These are phyloP conservation scores for Passer domesticus DNA, from an alignment of 2,113 vertebrate species.

Conservation along the genomic window DNA sequence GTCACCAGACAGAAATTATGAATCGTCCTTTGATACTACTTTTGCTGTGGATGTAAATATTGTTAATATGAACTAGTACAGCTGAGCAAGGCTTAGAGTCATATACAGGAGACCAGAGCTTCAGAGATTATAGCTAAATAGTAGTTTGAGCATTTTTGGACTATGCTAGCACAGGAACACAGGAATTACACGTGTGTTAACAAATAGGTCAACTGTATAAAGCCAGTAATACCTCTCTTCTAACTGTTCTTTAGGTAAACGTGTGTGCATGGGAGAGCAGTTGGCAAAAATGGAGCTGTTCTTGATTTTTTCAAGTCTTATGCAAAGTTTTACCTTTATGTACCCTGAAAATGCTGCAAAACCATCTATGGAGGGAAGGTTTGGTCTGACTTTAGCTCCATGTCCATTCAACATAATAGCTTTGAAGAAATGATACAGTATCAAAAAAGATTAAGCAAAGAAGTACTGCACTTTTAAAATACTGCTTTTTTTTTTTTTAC, in stretches of 20 bases:
- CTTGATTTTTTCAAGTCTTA: conserved; percentile 85
- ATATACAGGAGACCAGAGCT: neutral
- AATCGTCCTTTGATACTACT: neutral
- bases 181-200: neutral
- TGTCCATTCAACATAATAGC: conserved; percentile 79
- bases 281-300: conserved; percentile 97
- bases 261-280: conserved; percentile 95
- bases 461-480: conserved; percentile 11
- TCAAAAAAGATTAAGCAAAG: neutral
- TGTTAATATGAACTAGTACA: neutral
- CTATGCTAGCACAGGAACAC: neutral
- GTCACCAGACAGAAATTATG: neutral
- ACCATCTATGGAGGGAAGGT: conserved; percentile 85
- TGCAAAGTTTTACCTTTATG: conserved; percentile 86
- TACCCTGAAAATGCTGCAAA: conserved; percentile 78
- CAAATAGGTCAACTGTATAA: neutral
- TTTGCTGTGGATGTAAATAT: neutral
- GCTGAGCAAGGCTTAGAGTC: neutral
- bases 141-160: neutral
- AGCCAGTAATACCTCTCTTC: conserved; percentile 1
- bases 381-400: conserved; percentile 90
- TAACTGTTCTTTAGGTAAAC: conserved; percentile 79
- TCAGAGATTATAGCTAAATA: neutral
- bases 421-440: conserved; percentile 60
- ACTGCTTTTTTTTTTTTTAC: neutral